These are phyloP conservation scores for Sinelater perroti DNA, from an alignment of 2,888 invertebrate species.

Conservation along the genomic window DNA sequence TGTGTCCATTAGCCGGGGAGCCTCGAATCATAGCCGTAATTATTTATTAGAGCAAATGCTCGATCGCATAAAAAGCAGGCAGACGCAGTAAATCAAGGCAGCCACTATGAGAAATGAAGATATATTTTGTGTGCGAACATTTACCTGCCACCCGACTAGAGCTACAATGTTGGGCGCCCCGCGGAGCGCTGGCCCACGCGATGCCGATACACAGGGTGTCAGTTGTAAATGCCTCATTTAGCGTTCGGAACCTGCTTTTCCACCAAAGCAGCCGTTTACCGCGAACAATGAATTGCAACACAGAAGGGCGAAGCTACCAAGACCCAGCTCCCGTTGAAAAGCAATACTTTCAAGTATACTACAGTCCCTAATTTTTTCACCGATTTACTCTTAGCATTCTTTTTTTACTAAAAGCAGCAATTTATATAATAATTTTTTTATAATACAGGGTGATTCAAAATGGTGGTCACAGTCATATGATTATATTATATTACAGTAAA, in stretches of 20 bases:
- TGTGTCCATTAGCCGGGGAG: no score
- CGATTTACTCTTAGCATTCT: no score
- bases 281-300: no score
- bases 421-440: no score
- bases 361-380: no score
- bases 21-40: conserved; percentile 10
- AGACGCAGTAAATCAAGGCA: conserved; percentile 38
- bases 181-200: conserved; percentile 53
- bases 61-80: conserved; percentile 31
- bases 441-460: no score
- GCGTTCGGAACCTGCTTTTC: conserved; percentile 36
- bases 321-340: no score
- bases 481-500: no score
- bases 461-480: no score
- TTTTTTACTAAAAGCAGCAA: no score
- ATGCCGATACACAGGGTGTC: conserved; percentile 51
- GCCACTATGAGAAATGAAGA: conserved; percentile 47
- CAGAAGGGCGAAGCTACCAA: no score
- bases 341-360: no score
- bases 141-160: conserved; percentile 52
- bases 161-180: conserved; percentile 43
- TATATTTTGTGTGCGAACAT: conserved; percentile 52
- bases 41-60: conserved; percentile 32
- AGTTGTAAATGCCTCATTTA: conserved; percentile 53
- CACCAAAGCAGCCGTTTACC: conserved; percentile 31